phyloP scores from a whole-genome alignment of 2,888 invertebrate species.

The Erebia aethiops region DNA sequence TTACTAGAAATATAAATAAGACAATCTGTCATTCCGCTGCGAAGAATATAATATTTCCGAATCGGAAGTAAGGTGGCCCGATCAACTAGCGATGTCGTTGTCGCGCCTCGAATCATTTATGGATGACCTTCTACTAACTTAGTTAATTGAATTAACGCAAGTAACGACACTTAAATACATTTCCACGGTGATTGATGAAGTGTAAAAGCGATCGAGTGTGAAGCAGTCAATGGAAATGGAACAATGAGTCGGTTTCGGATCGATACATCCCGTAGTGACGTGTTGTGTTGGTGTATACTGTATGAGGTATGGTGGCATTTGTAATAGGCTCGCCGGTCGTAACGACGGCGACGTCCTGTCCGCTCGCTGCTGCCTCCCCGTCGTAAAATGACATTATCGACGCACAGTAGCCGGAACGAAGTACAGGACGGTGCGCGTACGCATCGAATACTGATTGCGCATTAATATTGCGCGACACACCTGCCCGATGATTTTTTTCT shows the following conservation, averaged over 20 bases:
- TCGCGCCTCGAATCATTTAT: constrained; percentile 79
- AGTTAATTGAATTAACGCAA: constrained; percentile 36
- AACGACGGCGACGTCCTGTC: constrained; percentile 83
- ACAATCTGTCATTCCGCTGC: constrained; percentile 67
- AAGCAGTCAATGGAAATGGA: constrained; percentile 66
- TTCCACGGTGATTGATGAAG: constrained; percentile 55
- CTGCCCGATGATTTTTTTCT: constrained; percentile 79
- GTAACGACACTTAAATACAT: constrained; percentile 54
- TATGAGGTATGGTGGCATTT: constrained; percentile 77
- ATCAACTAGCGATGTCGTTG: constrained; percentile 75
- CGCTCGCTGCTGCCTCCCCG: constrained; percentile 67
- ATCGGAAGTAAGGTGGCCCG: constrained; percentile 80
- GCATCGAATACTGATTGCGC: constrained; percentile 79
- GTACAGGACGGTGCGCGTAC: constrained; percentile 80
- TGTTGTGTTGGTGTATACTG: constrained; percentile 66
- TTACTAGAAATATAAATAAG: constrained; percentile 49
- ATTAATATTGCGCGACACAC: constrained; percentile 81
- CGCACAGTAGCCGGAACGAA: constrained; percentile 83
- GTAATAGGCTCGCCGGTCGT: constrained; percentile 77
- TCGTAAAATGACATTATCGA: constrained; percentile 83
- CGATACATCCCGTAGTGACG: constrained; percentile 56
- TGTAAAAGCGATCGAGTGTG: constrained; percentile 51
- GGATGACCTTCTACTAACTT: constrained; percentile 53
- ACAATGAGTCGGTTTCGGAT: constrained; percentile 58
- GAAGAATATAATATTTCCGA: constrained; percentile 80